Percentiles rank a stretch among this genome's conserved stretches.
These are phyloP conservation scores for Drosophila kohkoa DNA, from an alignment of 1,140 invertebrate genomes.

Conservation along the genomic window DNA sequence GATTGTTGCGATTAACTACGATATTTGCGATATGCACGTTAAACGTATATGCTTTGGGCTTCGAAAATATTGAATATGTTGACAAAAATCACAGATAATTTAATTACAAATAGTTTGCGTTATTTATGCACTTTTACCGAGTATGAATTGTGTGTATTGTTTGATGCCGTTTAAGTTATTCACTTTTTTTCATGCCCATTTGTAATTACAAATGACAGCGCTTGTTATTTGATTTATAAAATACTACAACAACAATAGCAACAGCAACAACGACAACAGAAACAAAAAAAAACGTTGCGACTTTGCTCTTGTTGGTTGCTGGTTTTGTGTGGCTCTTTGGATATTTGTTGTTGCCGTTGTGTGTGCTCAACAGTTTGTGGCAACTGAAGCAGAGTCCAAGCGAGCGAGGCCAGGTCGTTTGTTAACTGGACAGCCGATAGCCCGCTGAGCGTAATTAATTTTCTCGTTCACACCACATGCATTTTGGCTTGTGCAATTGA, in stretches of 20 bases:
- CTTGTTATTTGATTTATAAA: conserved; percentile 37
- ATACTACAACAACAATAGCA: not conserved
- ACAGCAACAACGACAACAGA: not conserved
- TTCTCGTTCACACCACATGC: conserved; percentile 69
- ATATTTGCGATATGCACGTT: conserved; percentile 18
- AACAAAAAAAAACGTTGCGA: conserved; percentile 8
- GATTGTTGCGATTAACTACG: conserved; percentile 43
- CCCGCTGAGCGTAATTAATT: conserved; percentile 72
- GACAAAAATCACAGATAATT: conserved; percentile 81
- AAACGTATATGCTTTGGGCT: conserved; percentile 20
- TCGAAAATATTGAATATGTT: conserved; percentile 68
- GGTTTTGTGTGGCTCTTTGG: not conserved
- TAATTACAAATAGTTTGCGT: conserved; percentile 65
- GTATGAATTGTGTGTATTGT: conserved; percentile 33
- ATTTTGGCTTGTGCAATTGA: conserved; percentile 66
- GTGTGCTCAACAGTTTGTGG: conserved; percentile 39
- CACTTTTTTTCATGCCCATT: conserved; percentile 50
- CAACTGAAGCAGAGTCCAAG: not conserved
- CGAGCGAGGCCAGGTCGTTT: conserved; percentile 11
- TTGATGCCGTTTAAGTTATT: conserved; percentile 38
- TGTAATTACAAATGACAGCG: conserved; percentile 77
- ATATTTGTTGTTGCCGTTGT: not conserved
- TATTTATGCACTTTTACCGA: conserved; percentile 42
- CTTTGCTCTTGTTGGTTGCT: not conserved
- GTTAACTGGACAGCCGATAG: conserved; percentile 37